Conservation (phyloP, 2,888 invertebrate genomes). For the Luperina testacea region DNA sequence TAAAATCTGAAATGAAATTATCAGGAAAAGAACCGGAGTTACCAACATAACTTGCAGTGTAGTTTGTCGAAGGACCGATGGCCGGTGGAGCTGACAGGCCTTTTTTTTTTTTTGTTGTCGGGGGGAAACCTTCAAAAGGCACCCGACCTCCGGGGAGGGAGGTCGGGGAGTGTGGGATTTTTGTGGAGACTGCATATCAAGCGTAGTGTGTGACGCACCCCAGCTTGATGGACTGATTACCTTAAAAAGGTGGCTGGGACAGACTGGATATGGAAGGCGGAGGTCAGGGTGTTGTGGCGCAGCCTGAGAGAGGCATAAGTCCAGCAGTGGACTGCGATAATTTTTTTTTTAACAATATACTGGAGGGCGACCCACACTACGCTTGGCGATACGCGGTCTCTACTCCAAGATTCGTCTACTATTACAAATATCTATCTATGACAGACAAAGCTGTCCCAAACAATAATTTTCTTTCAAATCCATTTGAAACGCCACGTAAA, state of each 20-base stretch:
- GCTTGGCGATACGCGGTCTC: not conserved
- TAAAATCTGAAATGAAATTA: not conserved
- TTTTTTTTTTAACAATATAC: no score
- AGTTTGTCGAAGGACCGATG: not conserved
- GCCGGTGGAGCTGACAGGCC: not conserved
- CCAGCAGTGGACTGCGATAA: not conserved
- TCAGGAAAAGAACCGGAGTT: not conserved
- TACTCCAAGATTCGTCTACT: not conserved
- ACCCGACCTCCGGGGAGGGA: no score
- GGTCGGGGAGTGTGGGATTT: no score
- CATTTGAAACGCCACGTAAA: conserved; percentile 29
- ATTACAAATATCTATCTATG: not conserved
- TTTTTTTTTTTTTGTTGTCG: no score
- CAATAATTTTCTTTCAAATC: conserved; percentile 17
- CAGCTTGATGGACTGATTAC: not conserved
- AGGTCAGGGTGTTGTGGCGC: not conserved
- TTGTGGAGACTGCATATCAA: not conserved
- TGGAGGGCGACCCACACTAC: not conserved
- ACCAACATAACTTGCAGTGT: not conserved
- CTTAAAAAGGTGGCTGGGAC: not conserved
- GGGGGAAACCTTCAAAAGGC: no score
- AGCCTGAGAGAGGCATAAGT: not conserved
- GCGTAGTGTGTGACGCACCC: not conserved
- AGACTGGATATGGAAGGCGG: not conserved
- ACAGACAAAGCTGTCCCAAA: not conserved